phyloP scores from a whole-genome alignment of 2,888 invertebrate genomes.

The Aphodius granarius region DNA sequence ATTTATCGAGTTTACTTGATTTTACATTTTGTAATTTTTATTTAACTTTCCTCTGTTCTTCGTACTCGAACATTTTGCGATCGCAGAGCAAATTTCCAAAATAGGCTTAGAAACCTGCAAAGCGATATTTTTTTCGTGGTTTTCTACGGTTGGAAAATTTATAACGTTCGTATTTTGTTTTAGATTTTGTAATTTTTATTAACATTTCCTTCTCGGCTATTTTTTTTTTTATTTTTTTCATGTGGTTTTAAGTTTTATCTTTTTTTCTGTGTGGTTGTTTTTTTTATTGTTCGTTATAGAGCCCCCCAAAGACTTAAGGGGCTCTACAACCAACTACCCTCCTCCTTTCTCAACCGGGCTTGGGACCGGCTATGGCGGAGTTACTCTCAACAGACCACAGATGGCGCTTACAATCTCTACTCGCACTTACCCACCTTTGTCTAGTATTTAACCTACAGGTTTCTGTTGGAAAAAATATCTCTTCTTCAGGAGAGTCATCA shows the following conservation, averaged over 20 bases:
- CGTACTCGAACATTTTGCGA: too few relatives aligned
- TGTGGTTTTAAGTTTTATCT: neutral
- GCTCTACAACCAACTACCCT: conserved; percentile 5
- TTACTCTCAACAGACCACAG: neutral
- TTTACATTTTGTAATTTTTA: too few relatives aligned
- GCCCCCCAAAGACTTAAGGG: neutral
- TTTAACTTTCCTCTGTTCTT: too few relatives aligned
- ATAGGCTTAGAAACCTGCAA: too few relatives aligned
- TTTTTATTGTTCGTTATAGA: neutral
- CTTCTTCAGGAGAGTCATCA: neutral
- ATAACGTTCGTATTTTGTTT: too few relatives aligned
- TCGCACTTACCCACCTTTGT: neutral
- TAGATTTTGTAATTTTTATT: too few relatives aligned
- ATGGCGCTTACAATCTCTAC: neutral
- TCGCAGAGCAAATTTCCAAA: too few relatives aligned
- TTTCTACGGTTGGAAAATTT: too few relatives aligned
- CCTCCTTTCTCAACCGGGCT: conserved; percentile 24
- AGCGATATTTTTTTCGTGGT: too few relatives aligned
- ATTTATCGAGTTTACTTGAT: too few relatives aligned
- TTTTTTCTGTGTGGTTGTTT: neutral
- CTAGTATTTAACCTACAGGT: neutral
- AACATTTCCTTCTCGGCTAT: too few relatives aligned
- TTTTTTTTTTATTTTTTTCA: neutral
- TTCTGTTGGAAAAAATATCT: neutral
- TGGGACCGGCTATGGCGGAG: conserved; percentile 23